Evolutionary conservation across 2,113 vertebrate genomes (phyloP).

Genomic region (Puntigrus tetrazona): DNA sequence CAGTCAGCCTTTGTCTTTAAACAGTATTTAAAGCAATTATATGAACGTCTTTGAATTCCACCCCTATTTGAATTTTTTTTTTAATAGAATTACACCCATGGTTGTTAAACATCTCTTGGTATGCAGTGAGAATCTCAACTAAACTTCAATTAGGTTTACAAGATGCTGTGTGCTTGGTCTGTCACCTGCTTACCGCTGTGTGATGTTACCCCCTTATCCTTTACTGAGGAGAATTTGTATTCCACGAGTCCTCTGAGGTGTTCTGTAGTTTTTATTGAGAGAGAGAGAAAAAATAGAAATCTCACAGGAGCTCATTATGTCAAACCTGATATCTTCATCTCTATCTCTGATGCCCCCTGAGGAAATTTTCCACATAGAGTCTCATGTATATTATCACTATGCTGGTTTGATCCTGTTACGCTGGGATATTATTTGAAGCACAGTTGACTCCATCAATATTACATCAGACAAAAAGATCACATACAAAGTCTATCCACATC

Average conservation of each 20-base stretch:
- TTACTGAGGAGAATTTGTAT: conserved; percentile 45
- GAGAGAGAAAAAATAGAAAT: conserved; percentile 34
- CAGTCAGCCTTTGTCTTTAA: not conserved
- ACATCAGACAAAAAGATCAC: conserved; percentile 24
- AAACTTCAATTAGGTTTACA: not conserved
- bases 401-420: conserved; percentile 42
- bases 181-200: not conserved
- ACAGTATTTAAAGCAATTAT: not conserved
- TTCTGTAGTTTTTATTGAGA: conserved; percentile 35
- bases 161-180: conserved; percentile 2
- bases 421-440: conserved; percentile 35
- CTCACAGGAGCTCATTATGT: conserved; percentile 50
- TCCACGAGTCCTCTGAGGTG: conserved; percentile 30
- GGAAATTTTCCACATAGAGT: conserved; percentile 32
- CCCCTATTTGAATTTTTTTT: not conserved
- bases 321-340: conserved; percentile 58
- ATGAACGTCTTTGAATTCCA: not conserved
- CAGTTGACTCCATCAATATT: conserved; percentile 37
- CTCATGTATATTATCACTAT: conserved; percentile 39
- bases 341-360: conserved; percentile 44
- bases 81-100: not conserved
- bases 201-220: conserved; percentile 45
- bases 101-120: not conserved
- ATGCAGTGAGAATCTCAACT: conserved; percentile 16
- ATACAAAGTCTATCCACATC: conserved; percentile 2